Conservation (phyloP, 1,140 invertebrate species). For the Drosophila tsacasi region DNA sequence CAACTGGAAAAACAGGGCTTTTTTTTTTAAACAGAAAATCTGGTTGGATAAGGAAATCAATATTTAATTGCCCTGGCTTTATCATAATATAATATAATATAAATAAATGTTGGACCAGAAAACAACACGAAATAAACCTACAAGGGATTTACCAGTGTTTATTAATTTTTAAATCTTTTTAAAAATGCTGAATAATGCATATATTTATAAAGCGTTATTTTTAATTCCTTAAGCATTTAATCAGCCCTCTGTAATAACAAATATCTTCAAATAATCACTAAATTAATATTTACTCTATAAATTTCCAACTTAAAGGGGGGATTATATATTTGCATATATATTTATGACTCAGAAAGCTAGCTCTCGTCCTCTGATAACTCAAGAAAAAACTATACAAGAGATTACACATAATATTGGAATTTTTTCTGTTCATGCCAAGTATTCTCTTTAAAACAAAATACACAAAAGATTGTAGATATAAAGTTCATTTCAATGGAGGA, state of each 20-base stretch:
- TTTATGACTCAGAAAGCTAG: neutral
- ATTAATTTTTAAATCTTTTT: neutral
- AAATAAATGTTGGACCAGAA: neutral
- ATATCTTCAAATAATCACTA: neutral
- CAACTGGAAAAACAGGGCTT: neutral
- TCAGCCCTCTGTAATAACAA: neutral
- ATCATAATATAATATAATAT: neutral
- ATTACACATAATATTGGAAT: neutral
- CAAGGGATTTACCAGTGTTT: neutral
- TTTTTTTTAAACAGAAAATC: neutral
- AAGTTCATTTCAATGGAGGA: neutral
- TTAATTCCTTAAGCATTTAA: too few species aligned
- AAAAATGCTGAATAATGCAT: neutral
- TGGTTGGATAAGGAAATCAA: constrained; percentile 2
- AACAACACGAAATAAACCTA: neutral
- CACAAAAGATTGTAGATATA: neutral
- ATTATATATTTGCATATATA: neutral
- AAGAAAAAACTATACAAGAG: too few species aligned
- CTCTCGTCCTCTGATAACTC: neutral
- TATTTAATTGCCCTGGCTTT: neutral
- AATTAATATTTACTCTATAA: neutral
- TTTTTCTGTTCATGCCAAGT: neutral
- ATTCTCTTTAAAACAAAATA: too few species aligned
- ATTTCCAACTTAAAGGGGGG: too few species aligned
- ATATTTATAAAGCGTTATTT: neutral